Base-by-base conservation (phyloP, 1,140 invertebrate species). In the Leptinotarsa defecta region DNA sequence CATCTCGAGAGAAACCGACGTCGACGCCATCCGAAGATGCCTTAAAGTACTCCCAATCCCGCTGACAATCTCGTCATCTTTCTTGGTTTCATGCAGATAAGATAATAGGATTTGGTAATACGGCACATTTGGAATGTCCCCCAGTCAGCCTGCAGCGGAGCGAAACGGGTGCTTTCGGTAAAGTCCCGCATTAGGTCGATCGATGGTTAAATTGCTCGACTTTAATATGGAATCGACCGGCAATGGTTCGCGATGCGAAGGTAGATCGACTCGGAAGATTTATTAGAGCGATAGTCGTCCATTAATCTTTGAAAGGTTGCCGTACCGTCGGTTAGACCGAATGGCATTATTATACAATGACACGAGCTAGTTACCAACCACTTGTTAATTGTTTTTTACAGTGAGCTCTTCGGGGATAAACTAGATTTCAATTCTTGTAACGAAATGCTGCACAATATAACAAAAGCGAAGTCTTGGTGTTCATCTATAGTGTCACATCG, bases 131-230 rank as follows among this genome's bases (percentile, higher is more conserved):
- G 52, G 52, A 57, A 57, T 17, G 52, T 57, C n/a, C 52, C 52
- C 52, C 52, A 57, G 52, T 57, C n/a, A 57, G 52, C 52, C 52
- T 15, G 52, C 52, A 57, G 52, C 61, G 22, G 22, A 22, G 27
- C 64, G 64, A 20, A 67, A 34, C 20, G 27, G 13, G 22, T 19
- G 20, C 64, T 67, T 34, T 67, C 64, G 13, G 64, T 15, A 57
- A 24, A 67, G 64, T 24, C 64, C 64, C 64, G 64, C 64, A 67
- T 67, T 67, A 67, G 15, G 15, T 17, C 64, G 64, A 67, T 67
- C 64, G 64, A 67, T 67, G 64, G 27, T 67, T 67, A 67, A 67
- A 67, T 67, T 67, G 64, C 27, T 24, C 64, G 52, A 57, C 15
- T 57, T 57, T 15, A 57, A 57, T 5, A 19, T 19, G 3, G 52